Evolutionary conservation across 2,797 vertebrate genomes (phyloP).

Genomic region (Menidia menidia): DNA sequence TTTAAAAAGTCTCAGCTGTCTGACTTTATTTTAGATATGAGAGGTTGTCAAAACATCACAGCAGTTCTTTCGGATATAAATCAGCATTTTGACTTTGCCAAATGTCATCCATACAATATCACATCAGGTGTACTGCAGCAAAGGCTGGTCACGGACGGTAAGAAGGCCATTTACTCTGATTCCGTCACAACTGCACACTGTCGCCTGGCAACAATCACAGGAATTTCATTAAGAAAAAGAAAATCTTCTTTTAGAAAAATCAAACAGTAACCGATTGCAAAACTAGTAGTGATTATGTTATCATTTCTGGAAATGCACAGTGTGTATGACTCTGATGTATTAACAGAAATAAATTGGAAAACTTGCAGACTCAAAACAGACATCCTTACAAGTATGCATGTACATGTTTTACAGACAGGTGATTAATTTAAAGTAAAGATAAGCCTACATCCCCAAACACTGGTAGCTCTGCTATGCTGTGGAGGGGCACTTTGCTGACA

Average conservation of each 20-base stretch:
- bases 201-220: slow-evolving; percentile 74
- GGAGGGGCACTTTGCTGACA: not conserved
- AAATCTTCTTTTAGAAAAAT: slow-evolving; percentile 34
- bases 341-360: slow-evolving; percentile 21
- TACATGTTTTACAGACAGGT: not conserved
- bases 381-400: not conserved
- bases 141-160: slow-evolving; percentile 37
- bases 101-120: no score
- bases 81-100: no score
- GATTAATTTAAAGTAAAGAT: slow-evolving; percentile 7
- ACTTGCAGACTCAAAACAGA: slow-evolving; percentile 26
- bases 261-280: slow-evolving; percentile 19
- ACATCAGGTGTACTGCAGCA: no score
- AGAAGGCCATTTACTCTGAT: slow-evolving; percentile 36
- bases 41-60: no score
- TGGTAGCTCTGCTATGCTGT: not conserved
- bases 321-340: slow-evolving; percentile 71
- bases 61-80: no score
- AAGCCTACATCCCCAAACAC: not conserved
- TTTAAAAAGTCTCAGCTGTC: not conserved
- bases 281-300: slow-evolving; percentile 25
- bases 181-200: slow-evolving; percentile 48
- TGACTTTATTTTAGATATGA: no score
- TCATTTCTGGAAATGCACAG: slow-evolving; percentile 53
- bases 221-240: slow-evolving; percentile 51